Evolutionary conservation across 23 tunicate species (phyloP), one percentile per base, ranked within the genome.

Genomic region (Aplidium turbinatum): DNA sequence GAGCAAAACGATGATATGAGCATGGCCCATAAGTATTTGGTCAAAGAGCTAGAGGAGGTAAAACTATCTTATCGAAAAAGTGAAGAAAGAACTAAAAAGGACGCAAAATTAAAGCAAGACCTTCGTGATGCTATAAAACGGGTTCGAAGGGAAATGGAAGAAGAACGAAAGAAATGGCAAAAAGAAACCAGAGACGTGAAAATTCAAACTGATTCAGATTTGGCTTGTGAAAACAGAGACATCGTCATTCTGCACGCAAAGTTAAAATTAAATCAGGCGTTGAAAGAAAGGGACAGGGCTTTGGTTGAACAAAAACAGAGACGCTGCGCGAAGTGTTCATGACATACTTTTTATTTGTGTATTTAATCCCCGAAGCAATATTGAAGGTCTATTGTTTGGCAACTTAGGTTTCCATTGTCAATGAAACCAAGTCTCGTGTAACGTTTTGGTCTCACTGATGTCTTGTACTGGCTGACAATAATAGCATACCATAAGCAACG

Each of bases 191-290:
- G 50, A 48, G 87, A 88, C 29, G 77, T 76, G 1, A 60, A 70
- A 27, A 82, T 76, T 42, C 96, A 88, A 81, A 88, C 96, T 23
- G 96, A 88, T 57, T 78, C 96, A 31, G 87, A 79, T 19, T 48
- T 88, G 4, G 87, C 87, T 25, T 75, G 81, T 52, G 96, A 88
- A 35, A 88, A 86, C 54, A 55, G 87, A 46, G 96, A 88, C 34
- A 82, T 88, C 33, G 96, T 75, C 3, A 82, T 88, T 34, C 81
- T 82, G 38, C 96, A 88, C 68, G 96, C 96, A 23, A 79, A 70
- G 70, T 74, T 88, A 4, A 88, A 88, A 76, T 74, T 82, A 78
- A 82, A 56, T 4, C 96, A 88, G 60, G 87, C 87, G 18, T 57
- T 88, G 29, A 60, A 62, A 58, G 96, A 86, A 42, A 57, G 96